A percentile compares a stretch with the other conserved stretches of the same genome.
Evolutionary conservation across 2,797 vertebrate genomes (phyloP).

Genomic region (Thalassophryne amazonica): DNA sequence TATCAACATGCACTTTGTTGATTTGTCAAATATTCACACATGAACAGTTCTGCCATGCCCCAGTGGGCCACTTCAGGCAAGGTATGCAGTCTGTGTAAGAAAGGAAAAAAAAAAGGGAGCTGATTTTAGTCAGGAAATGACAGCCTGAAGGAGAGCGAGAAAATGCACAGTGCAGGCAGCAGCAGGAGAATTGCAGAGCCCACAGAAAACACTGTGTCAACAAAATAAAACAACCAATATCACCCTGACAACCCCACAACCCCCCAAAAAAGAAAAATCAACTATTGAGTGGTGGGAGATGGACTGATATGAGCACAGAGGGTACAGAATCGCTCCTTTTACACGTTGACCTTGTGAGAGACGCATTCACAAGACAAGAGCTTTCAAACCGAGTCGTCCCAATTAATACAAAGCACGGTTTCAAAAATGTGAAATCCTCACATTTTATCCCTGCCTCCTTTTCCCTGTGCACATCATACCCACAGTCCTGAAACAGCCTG

Average conservation of each 20-base stretch:
- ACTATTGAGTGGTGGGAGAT: neutral
- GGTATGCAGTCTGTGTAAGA: slow-evolving; percentile 25
- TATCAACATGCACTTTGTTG: slow-evolving; percentile 46
- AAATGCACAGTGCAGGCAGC: slow-evolving; percentile 1
- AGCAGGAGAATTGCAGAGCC: slow-evolving; percentile 1
- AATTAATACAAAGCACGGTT: too few species aligned
- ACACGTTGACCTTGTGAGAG: neutral
- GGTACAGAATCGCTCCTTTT: too few species aligned
- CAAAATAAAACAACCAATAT: slow-evolving; percentile 5
- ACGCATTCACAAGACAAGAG: too few species aligned
- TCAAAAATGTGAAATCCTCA: too few species aligned
- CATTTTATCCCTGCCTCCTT: neutral
- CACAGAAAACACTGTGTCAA: slow-evolving; percentile 23
- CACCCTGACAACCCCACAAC: too few species aligned
- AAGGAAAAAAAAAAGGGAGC: slow-evolving; percentile 13
- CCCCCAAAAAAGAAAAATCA: neutral
- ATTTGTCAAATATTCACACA: slow-evolving; percentile 59
- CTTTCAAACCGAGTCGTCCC: too few species aligned
- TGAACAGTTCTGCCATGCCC: slow-evolving; percentile 32
- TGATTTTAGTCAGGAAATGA: slow-evolving; percentile 35
- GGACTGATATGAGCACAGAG: neutral
- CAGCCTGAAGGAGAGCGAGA: neutral
- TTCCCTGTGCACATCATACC: neutral
- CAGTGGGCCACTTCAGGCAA: slow-evolving; percentile 37
- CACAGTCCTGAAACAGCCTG: neutral